Evolutionary conservation across 2,797 vertebrate genomes (phyloP).

Genomic region (Girardinus metallicus): DNA sequence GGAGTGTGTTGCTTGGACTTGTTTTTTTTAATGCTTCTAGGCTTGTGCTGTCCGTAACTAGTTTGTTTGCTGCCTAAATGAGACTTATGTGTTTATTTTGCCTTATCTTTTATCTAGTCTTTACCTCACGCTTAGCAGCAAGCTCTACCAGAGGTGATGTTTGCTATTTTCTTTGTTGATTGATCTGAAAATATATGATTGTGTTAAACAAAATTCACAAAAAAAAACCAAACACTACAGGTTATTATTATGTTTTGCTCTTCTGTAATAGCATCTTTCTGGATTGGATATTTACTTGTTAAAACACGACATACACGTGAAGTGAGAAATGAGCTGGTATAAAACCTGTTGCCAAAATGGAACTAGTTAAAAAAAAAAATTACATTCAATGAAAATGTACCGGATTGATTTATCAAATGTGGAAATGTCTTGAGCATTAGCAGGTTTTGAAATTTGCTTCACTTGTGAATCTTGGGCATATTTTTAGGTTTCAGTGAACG

Average conservation of each 20-base stretch:
- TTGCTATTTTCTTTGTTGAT: slow-evolving; percentile 45
- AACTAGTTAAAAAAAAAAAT: background rate
- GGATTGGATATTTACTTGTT: slow-evolving; percentile 44
- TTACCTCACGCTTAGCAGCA: slow-evolving; percentile 64
- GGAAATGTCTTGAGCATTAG: slow-evolving; percentile 17
- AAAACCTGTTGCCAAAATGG: slow-evolving; percentile 32
- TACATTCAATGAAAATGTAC: slow-evolving; percentile 8
- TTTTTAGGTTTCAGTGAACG: slow-evolving; percentile 20
- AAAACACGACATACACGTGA: slow-evolving; percentile 8
- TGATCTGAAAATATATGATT: slow-evolving; percentile 38
- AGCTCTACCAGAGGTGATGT: slow-evolving; percentile 40
- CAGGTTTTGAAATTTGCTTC: slow-evolving; percentile 13
- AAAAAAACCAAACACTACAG: slow-evolving; percentile 67
- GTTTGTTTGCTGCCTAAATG: slow-evolving; percentile 57
- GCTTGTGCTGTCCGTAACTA: slow-evolving; percentile 44
- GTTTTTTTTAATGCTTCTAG: slow-evolving; percentile 33
- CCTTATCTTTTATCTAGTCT: slow-evolving; percentile 69
- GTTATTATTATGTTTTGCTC: slow-evolving; percentile 12
- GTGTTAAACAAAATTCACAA: slow-evolving; percentile 46
- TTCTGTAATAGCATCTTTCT: slow-evolving; percentile 36
- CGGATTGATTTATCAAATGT: slow-evolving; percentile 2
- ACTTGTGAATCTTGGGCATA: slow-evolving; percentile 27
- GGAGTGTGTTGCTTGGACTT: slow-evolving; percentile 38
- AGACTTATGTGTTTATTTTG: slow-evolving; percentile 65
- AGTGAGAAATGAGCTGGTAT: slow-evolving; percentile 4